A percentile compares a stretch with the other conserved stretches of the same genome.
phyloP scores from a whole-genome alignment of 2,888 invertebrate genomes.

The Ochropleura leucogaster region DNA sequence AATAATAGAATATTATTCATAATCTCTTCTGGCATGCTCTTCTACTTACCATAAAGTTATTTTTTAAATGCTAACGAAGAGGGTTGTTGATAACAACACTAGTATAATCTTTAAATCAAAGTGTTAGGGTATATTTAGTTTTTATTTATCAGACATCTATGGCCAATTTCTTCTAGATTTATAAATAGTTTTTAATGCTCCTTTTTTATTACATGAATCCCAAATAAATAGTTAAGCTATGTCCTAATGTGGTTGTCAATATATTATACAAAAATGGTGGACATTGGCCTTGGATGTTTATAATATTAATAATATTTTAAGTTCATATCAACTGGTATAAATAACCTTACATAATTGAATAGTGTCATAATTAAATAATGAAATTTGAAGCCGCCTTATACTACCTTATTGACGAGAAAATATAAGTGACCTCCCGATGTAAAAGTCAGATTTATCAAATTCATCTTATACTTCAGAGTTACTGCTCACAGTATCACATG shows the following conservation, averaged over 20 bases:
- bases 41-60: not conserved
- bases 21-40: conserved; percentile 20
- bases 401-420: conserved; percentile 44
- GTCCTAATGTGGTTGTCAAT: not conserved
- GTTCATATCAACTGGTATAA: not conserved
- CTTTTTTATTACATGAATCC: not conserved
- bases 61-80: conserved; percentile 5
- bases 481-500: not conserved
- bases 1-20: conserved; percentile 3
- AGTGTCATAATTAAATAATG: not conserved
- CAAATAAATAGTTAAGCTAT: not conserved
- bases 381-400: conserved; percentile 10
- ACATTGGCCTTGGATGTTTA: not conserved
- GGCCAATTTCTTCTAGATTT: conserved; percentile 4
- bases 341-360: not conserved
- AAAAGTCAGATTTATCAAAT: not conserved
- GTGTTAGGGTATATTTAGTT: conserved; percentile 14
- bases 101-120: conserved; percentile 14
- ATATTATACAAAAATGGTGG: not conserved
- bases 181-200: not conserved
- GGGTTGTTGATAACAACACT: conserved; percentile 17
- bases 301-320: conserved; percentile 1
- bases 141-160: not conserved
- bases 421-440: not conserved
- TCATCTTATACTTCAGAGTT: not conserved